Conservation (phyloP, 2,888 invertebrate genomes). For the Pseudococcus jackbeardsleyi region DNA sequence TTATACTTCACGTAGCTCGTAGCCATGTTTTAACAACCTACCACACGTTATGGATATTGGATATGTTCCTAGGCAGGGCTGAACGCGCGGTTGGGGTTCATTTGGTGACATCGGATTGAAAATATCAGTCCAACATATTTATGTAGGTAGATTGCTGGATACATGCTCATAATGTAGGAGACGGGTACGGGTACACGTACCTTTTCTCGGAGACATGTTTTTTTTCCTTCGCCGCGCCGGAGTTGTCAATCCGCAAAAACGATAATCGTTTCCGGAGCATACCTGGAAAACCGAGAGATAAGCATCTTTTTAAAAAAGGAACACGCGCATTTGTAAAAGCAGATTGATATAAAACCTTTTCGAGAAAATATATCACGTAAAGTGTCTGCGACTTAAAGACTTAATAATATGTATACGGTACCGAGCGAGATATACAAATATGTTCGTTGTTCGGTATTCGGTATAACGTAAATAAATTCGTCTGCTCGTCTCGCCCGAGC, state of each 20-base stretch:
- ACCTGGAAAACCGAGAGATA: constrained; percentile 7
- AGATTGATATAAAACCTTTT: background rate
- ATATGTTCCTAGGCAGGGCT: background rate
- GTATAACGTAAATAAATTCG: constrained; percentile 4
- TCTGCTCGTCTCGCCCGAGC: background rate
- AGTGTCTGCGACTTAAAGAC: constrained; percentile 32
- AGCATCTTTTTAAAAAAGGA: background rate
- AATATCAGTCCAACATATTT: background rate
- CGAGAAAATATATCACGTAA: background rate
- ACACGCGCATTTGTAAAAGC: background rate
- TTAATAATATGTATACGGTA: background rate
- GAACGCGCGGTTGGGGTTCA: constrained; percentile 35
- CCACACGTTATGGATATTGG: constrained; percentile 1
- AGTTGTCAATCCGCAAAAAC: constrained; percentile 26
- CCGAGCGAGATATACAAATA: no score
- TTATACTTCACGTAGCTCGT: background rate
- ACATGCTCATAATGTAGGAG: background rate
- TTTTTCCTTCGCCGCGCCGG: background rate
- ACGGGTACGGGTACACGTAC: background rate
- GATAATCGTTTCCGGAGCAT: constrained; percentile 38
- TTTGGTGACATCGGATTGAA: constrained; percentile 21
- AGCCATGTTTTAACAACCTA: background rate
- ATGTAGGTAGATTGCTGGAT: background rate
- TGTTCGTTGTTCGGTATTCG: background rate
- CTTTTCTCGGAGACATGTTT: background rate